Evolutionary conservation across 2,113 vertebrate species (phyloP).

Genomic region (Scortum barcoo): DNA sequence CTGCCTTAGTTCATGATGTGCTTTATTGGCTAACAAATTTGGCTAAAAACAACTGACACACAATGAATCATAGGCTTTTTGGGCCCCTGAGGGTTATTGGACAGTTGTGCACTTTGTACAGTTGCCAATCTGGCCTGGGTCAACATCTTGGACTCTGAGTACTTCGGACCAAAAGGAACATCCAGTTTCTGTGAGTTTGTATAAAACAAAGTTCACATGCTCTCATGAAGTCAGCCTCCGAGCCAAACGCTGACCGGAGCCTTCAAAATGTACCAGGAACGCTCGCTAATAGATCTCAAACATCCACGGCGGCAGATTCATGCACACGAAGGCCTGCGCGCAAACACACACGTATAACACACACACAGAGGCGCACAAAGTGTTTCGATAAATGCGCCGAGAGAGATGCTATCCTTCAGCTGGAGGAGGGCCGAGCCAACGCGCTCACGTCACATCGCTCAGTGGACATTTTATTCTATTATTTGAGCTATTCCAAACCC

Average conservation of each 20-base stretch:
- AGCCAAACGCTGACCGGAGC: background rate
- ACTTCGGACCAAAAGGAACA: too few relatives aligned
- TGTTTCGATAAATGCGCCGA: slow-evolving; percentile 42
- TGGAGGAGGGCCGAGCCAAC: slow-evolving; percentile 36
- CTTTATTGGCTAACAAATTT: background rate
- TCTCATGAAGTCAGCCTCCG: background rate
- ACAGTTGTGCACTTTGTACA: background rate
- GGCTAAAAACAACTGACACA: background rate
- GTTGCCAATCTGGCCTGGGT: background rate
- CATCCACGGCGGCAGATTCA: slow-evolving; percentile 7
- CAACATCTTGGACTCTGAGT: background rate
- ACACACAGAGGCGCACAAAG: slow-evolving; percentile 1
- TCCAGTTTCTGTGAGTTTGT: background rate
- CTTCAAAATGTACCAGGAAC: background rate
- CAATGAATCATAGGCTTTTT: background rate
- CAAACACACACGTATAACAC: too few relatives aligned
- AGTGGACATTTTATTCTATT: slow-evolving; percentile 50
- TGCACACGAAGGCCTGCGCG: background rate
- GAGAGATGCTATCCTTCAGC: slow-evolving; percentile 44
- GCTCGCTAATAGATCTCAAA: slow-evolving; percentile 1
- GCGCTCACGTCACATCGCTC: slow-evolving; percentile 50
- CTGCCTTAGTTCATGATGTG: background rate
- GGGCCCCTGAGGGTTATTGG: background rate
- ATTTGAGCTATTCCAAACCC: slow-evolving; percentile 33
- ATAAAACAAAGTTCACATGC: background rate